These are phyloP conservation scores for Ancistrus triradiatus DNA, from an alignment of 2,113 vertebrate species.

Conservation along the genomic window DNA sequence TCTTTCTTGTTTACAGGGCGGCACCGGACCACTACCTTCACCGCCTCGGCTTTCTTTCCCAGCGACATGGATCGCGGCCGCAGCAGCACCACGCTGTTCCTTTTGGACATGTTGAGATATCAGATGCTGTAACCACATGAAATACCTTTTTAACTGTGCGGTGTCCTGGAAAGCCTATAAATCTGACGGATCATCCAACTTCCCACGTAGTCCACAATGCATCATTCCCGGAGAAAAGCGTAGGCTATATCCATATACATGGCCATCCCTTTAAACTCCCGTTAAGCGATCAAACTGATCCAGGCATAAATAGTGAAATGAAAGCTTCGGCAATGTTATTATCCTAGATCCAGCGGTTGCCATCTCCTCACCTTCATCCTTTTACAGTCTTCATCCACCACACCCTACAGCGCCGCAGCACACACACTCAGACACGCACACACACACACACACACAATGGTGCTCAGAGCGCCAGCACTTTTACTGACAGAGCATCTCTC, in stretches of 20 bases:
- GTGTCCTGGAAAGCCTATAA: background rate
- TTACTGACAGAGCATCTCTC: conserved; percentile 4
- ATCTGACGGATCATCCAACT: conserved; percentile 13
- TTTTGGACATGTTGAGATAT: conserved; percentile 19
- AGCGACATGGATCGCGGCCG: conserved; percentile 61
- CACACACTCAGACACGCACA: background rate
- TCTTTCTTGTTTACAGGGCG: conserved; percentile 83
- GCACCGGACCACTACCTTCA: conserved; percentile 92
- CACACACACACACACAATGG: conserved; percentile 21
- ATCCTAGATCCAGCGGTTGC: background rate
- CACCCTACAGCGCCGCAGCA: conserved; percentile 43
- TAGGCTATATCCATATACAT: background rate
- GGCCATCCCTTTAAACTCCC: background rate
- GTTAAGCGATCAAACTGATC: conserved; percentile 9
- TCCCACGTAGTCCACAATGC: conserved; percentile 4
- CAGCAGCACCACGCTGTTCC: conserved; percentile 34
- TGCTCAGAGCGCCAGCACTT: background rate
- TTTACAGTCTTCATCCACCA: conserved; percentile 26
- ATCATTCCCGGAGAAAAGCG: background rate
- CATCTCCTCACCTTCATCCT: conserved; percentile 26
- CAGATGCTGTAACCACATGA: background rate
- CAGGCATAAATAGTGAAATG: background rate
- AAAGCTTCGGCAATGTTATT: background rate
- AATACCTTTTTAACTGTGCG: background rate
- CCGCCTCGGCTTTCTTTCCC: conserved; percentile 76